Conservation (phyloP, 2,888 invertebrate species). For the Actias luna region DNA sequence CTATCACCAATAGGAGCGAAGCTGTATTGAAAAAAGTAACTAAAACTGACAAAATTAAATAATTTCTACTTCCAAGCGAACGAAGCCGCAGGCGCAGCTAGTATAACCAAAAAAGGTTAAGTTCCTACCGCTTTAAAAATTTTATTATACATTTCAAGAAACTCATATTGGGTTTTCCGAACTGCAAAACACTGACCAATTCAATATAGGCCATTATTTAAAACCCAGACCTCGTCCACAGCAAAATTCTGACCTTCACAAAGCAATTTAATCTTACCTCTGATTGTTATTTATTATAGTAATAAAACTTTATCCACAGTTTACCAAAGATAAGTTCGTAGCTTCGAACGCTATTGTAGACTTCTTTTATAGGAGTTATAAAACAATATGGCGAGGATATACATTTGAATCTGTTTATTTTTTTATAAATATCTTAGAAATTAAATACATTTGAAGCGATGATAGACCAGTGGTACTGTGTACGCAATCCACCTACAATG, state of each 20-base stretch:
- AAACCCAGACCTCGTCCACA: conserved; percentile 28
- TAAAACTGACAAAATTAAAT: no score
- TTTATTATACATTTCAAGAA: no score
- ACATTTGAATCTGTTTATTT: conserved; percentile 27
- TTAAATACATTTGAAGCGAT: no score
- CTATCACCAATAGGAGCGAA: no score
- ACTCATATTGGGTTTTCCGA: background rate
- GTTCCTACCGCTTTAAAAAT: no score
- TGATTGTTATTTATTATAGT: conserved; percentile 59
- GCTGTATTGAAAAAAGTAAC: no score
- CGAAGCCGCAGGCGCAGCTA: no score
- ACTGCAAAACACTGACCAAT: conserved; percentile 6
- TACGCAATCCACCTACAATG: no score
- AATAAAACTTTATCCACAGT: conserved; percentile 52
- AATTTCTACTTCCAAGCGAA: no score
- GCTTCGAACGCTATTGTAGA: conserved; percentile 35
- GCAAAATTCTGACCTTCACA: conserved; percentile 31
- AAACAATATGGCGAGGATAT: conserved; percentile 32
- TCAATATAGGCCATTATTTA: conserved; percentile 12
- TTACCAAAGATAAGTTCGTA: conserved; percentile 34
- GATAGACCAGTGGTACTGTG: no score
- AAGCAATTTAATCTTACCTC: conserved; percentile 47
- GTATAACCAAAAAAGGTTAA: no score
- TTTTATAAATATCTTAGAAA: background rate
- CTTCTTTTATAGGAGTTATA: conserved; percentile 29